Percentiles rank a stretch among this genome's conserved stretches.
Conservation (phyloP, 2,888 invertebrate genomes). For the Cephus spinipes region DNA sequence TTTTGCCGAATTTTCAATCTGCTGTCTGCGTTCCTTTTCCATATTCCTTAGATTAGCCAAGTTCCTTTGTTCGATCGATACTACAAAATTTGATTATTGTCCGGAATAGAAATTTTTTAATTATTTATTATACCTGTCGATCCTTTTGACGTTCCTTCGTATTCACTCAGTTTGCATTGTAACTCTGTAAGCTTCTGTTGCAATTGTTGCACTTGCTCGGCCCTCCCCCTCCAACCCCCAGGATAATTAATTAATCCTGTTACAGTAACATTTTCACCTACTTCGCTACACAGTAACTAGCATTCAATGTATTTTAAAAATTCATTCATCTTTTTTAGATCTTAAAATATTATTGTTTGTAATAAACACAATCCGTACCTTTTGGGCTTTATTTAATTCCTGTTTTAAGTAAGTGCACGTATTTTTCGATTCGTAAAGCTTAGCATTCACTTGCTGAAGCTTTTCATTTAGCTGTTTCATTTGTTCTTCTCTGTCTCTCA, state of each 20-base stretch:
- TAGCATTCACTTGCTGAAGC: conserved; percentile 71
- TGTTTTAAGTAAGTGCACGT: conserved; percentile 77
- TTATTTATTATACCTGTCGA: conserved; percentile 13
- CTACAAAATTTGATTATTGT: conserved; percentile 18
- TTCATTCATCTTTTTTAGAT: not conserved
- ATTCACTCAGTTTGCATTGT: conserved; percentile 71
- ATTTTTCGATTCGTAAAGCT: conserved; percentile 78
- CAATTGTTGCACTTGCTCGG: conserved; percentile 79
- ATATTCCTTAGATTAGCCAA: conserved; percentile 66
- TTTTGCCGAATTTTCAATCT: conserved; percentile 72
- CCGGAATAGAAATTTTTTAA: not conserved
- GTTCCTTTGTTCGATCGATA: conserved; percentile 36
- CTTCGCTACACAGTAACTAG: conserved; percentile 77
- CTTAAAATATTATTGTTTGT: conserved; percentile 13
- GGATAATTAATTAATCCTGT: conserved; percentile 71
- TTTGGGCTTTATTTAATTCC: conserved; percentile 79
- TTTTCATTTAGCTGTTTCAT: conserved; percentile 74
- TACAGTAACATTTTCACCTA: conserved; percentile 78
- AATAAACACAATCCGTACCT: conserved; percentile 55
- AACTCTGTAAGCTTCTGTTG: conserved; percentile 78
- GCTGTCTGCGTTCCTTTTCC: conserved; percentile 71
- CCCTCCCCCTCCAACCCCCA: conserved; percentile 81
- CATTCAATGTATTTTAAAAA: not conserved
- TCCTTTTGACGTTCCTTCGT: conserved; percentile 34
- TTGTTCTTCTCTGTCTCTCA: conserved; percentile 68